Evolutionary conservation across 2,113 vertebrate species (phyloP).

Genomic region (Ictidomys tridecemlineatus): DNA sequence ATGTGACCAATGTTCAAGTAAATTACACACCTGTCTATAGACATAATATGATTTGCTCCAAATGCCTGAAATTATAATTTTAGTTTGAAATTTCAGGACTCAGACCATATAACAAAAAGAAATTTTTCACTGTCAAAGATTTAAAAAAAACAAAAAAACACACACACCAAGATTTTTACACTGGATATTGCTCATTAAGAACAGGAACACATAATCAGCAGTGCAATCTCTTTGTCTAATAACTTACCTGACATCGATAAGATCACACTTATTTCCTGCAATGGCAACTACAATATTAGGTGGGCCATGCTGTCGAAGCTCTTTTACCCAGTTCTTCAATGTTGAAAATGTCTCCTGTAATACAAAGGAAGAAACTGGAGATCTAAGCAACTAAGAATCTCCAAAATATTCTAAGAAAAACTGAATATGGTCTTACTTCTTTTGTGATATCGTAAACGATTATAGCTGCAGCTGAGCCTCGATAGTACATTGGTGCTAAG

Average conservation of each 20-base stretch:
- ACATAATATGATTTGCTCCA: not conserved
- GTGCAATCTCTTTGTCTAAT: not conserved
- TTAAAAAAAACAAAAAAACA: not conserved
- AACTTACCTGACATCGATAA: slow-evolving; percentile 95
- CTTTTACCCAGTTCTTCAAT: slow-evolving; percentile 98
- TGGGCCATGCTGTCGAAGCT: slow-evolving; percentile 97
- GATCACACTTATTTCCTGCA: slow-evolving; percentile 98
- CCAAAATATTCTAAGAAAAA: not conserved
- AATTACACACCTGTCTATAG: not conserved
- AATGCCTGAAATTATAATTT: slow-evolving; percentile 46
- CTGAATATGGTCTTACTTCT: slow-evolving; percentile 90
- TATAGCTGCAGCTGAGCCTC: slow-evolving; percentile 97
- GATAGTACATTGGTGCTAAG: slow-evolving; percentile 99
- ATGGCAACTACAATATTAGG: slow-evolving; percentile 98
- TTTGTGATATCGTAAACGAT: slow-evolving; percentile 99
- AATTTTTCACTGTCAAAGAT: slow-evolving; percentile 65
- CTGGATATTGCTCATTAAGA: slow-evolving; percentile 1
- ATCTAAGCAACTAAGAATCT: not conserved
- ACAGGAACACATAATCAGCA: not conserved
- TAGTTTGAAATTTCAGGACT: slow-evolving; percentile 53
- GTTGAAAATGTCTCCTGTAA: slow-evolving; percentile 97
- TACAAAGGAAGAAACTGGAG: slow-evolving; percentile 13
- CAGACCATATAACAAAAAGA: not conserved
- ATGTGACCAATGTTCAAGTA: not conserved
- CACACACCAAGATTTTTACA: slow-evolving; percentile 25